Base-by-base conservation (phyloP, 1,140 invertebrate genomes). In the Wiebesia pumilae region DNA sequence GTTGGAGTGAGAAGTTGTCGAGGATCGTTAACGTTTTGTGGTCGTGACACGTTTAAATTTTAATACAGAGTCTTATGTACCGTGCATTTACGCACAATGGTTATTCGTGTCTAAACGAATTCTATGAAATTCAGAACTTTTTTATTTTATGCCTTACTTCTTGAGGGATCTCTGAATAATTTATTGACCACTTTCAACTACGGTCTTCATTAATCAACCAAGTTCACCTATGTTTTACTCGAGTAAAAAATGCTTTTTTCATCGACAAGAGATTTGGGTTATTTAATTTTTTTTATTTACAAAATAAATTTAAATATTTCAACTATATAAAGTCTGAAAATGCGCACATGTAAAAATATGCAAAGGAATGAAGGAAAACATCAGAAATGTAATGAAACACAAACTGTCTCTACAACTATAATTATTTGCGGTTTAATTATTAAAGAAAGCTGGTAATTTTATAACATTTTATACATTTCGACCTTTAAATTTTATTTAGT, bases 11-110 rank as follows among this genome's bases (percentile, higher is more conserved):
- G 69, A 88, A 90, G 82, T 90, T 90, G 89, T 91, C 88, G 82
- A 58, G 87, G 83, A 83, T 89, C 84, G 87, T 91, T 91, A 90
- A 89, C 87, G 78, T 87, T 85, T 83, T 81, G 84, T 54, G 83
- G 83, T 89, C 83, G 84, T 87, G 86, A 83, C 82, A 77, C 85
- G 84, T 3, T 89, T 86, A 90, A 91, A 91, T 88, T 91, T 91
- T 90, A 88, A 91, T 90, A 87, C 62, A 78, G 81, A 87, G 65
- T 81, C 38, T 40, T 79, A 77, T 71, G 40, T 3, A 40, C 40
- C 75, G 40, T 2, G 40, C 40, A 9, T 58, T 73, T 54, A 47
- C 10, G 51, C 27, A 7, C 43, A n/a, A 24, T 4, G n/a, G n/a
- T n/a, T 19, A 30, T 43, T 69, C 33, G 6, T 75, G 19, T 4